phyloP scores from a whole-genome alignment of 1,140 invertebrate genomes.

The Drosophila truncata region DNA sequence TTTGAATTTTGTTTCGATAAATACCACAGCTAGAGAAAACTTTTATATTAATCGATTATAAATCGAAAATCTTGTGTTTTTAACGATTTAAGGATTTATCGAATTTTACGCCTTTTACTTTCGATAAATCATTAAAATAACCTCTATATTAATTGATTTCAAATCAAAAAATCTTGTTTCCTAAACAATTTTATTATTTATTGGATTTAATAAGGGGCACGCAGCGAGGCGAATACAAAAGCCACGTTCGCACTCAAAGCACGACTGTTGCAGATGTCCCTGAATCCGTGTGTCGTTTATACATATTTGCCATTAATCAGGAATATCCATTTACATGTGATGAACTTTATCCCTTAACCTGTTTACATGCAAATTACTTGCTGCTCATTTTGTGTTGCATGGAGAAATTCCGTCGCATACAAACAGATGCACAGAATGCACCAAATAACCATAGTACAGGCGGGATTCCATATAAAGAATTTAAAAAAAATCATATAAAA shows the following conservation, averaged over 20 bases:
- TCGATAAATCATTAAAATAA: too few relatives aligned
- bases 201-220: conserved; percentile 3
- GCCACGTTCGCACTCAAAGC: background rate
- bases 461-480: background rate
- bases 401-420: conserved; percentile 5
- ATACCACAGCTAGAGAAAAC: too few relatives aligned
- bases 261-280: conserved; percentile 14
- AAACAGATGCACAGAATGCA: conserved; percentile 14
- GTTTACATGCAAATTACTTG: conserved; percentile 62
- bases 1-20: too few relatives aligned
- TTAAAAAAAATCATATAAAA: background rate
- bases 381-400: conserved; percentile 55
- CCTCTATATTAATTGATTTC: too few relatives aligned
- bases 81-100: too few relatives aligned
- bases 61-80: too few relatives aligned
- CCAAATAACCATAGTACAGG: conserved; percentile 2
- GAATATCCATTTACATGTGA: conserved; percentile 51
- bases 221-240: background rate
- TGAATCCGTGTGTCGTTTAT: conserved; percentile 16
- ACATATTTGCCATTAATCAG: conserved; percentile 54
- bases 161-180: background rate
- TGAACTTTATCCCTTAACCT: conserved; percentile 61
- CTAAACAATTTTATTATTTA: background rate
- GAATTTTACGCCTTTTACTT: too few relatives aligned
- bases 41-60: too few relatives aligned